Evolutionary conservation across 2,797 vertebrate genomes (phyloP).

Genomic region (Lemur catta): DNA sequence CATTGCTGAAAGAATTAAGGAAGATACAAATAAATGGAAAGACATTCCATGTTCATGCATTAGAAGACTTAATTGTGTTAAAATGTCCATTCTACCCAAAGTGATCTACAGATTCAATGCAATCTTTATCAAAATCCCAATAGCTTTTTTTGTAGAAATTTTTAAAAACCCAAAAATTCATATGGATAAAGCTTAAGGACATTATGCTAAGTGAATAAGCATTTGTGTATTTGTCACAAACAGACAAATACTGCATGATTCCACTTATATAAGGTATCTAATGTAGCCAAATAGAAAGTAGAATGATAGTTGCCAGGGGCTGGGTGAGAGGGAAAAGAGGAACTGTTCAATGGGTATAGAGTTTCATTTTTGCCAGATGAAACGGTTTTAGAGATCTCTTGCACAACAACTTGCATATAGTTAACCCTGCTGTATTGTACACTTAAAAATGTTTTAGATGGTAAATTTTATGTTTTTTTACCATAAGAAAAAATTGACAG

Average conservation of each 20-base stretch:
- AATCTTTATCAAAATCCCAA: background rate
- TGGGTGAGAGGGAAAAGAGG: background rate
- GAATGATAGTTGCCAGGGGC: background rate
- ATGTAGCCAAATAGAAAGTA: background rate
- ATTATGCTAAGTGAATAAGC: background rate
- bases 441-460: background rate
- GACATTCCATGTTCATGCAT: background rate
- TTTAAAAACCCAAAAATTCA: background rate
- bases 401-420: background rate
- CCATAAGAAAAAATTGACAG: background rate
- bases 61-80: background rate
- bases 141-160: background rate
- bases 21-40: background rate
- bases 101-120: background rate
- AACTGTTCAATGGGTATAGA: background rate
- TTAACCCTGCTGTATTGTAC: background rate
- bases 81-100: background rate
- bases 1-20: background rate
- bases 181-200: background rate
- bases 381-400: background rate
- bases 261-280: background rate
- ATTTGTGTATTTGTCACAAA: background rate
- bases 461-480: background rate
- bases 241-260: background rate
- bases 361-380: background rate